Evolutionary conservation across 2,888 invertebrate species (phyloP), one percentile per base, ranked within the genome.

Genomic region (Stratiomys singularior): DNA sequence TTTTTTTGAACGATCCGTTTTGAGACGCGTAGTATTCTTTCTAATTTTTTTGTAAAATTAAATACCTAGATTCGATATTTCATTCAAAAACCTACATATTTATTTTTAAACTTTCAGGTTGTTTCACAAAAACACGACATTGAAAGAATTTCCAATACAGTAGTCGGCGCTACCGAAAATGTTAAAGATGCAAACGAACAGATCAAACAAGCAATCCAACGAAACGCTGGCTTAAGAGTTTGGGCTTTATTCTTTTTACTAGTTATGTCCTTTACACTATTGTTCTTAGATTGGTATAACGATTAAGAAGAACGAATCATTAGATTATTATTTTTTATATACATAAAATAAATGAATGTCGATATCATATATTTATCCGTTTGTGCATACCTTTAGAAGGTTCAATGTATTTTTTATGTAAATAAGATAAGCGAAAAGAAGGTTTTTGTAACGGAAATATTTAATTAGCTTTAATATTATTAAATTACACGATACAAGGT

Each of bases 271-370:
- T 97, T 99, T 86, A 95, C 97, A 23, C 89, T 99, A 74, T 89
- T 99, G 11, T 99, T 99, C 87, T 90, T 99, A 76, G 98, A 99
- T 89, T 99, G 99, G 99, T 99, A 99, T 87, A 99, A 99, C 90
- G 95, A 95, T 84, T 93, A 88, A 89, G 56, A 3, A 27, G 21
- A 21, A 11, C 37, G 37, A 37, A 37, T 37, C 9, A 9, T 72
- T 71, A 46, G 7, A 27, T 13, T 44, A 52, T 52, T 13, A 52
- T 13, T 52, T 37, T 37, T 52, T 52, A 9, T 52, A 18, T 52
- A 52, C 4, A 9, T 52, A 9, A 52, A 52, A 18, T 52, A 18
- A 52, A 52, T 52, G 15, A 52, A 52, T 52, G 52, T 52, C n/a
- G n/a, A 52, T n/a, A 52, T 13, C 52, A n/a, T 9, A 15, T 52